These are phyloP conservation scores for Athalia rosae DNA, from an alignment of 2,888 invertebrate species.

Conservation along the genomic window DNA sequence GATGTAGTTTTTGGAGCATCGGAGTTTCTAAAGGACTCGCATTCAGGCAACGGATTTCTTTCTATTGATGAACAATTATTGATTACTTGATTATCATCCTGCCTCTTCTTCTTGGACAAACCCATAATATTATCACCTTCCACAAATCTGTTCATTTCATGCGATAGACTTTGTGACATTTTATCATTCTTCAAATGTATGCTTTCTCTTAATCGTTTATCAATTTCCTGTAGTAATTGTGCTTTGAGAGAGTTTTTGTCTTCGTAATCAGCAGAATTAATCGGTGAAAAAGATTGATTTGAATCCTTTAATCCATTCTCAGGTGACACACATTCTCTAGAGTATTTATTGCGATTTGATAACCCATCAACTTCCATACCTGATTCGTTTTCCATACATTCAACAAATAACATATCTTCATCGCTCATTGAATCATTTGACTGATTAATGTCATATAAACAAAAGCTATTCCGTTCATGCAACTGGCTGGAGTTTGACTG, in stretches of 20 bases:
- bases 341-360: background rate
- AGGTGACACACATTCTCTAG: background rate
- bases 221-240: conserved; percentile 16
- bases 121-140: background rate
- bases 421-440: background rate
- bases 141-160: background rate
- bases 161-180: background rate
- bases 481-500: background rate
- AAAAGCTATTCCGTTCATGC: background rate
- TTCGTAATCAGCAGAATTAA: background rate
- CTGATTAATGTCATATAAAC: background rate
- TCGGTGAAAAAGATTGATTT: conserved; percentile 9
- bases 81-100: background rate
- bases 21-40: background rate
- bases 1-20: background rate
- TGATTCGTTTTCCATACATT: background rate
- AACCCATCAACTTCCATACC: background rate
- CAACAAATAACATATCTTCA: background rate
- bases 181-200: background rate
- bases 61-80: background rate
- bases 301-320: background rate
- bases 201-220: too few species aligned
- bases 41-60: too few species aligned
- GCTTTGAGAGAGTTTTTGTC: conserved; percentile 9
- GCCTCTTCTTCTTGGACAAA: background rate